These are phyloP conservation scores for Actinemys pallida DNA, from an alignment of 2,113 vertebrate species.

Conservation along the genomic window DNA sequence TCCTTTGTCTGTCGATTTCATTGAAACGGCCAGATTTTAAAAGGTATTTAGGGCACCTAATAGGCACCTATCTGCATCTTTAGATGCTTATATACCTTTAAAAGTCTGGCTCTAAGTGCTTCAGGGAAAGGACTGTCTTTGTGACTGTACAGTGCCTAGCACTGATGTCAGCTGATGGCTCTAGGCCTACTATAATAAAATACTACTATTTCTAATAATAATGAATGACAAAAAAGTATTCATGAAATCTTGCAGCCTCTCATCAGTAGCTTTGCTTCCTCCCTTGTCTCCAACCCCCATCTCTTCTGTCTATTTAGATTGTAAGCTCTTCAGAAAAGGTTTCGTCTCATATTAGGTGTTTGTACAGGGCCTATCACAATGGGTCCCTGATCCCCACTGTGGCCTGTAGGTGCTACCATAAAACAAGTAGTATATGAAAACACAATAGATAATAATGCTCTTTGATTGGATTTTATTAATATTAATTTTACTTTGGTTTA, in stretches of 20 bases:
- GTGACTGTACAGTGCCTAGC: not conserved
- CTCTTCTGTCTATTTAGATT: not conserved
- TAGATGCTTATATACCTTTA: not conserved
- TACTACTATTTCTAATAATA: not conserved
- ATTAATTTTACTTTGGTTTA: conserved; percentile 20
- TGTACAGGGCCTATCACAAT: not conserved
- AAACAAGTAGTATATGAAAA: conserved; percentile 38
- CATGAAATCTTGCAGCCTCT: not conserved
- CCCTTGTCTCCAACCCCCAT: not conserved
- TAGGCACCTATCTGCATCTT: not conserved
- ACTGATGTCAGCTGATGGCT: not conserved
- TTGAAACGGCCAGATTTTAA: not conserved
- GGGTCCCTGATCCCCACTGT: not conserved
- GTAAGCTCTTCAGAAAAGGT: not conserved
- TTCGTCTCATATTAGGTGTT: not conserved
- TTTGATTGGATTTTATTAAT: conserved; percentile 14
- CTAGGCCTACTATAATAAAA: not conserved
- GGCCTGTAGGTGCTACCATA: not conserved
- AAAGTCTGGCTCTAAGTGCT: not conserved
- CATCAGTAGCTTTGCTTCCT: not conserved
- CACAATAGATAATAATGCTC: conserved; percentile 6
- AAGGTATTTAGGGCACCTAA: not conserved
- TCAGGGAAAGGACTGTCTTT: not conserved
- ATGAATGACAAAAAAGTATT: not conserved
- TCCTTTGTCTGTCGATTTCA: not conserved